Base-by-base conservation (phyloP, 2,113 vertebrate species). In the Acanthochromis polyacanthus region DNA sequence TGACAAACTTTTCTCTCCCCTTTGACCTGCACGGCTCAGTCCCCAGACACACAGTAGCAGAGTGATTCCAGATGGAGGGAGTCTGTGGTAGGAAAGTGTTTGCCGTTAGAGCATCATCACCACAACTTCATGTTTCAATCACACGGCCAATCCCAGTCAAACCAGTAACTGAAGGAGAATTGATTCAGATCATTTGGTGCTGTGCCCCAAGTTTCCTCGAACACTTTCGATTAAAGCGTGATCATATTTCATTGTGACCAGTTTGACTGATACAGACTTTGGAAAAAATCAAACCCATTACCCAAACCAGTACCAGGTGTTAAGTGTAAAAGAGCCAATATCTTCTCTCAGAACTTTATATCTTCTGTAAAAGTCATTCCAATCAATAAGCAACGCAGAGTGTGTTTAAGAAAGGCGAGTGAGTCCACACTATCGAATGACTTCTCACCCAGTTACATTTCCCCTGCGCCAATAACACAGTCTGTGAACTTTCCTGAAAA, bases 51-150 rank as follows among this genome's bases (percentile, higher is more conserved):
- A 89, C 89, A 83, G 89, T 88, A 87, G 86, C 68, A 76, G 88
- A 92, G 80, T 93, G 89, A 91, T 91, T 90, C 93, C 93, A 95
- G 92, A 94, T 94, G 93, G 75, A 87, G 53, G 45, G 58, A 79
- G 78, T 86, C 82, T 79, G 68, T 23, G 83, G 82, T 45, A 28
- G 65, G 74, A 86, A 78, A 75, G 62, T 57, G 36, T 28, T 81
- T 20, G 36, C 63, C 62, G 69, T 72, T 67, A 17, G n/a, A 84
- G 71, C 59, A 66, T 80, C 66, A 83, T 83, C 52, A 5, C 52
- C 71, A 32, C 78, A 71, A 53, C 76, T 84, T 78, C 15, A 8
- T 61, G 19, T 65, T 82, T 73, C 64, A 51, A 23, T 84, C 63
- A 10, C 51, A 32, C 43, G 48, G 28, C 61, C 66, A 69, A 46